phyloP scores from a whole-genome alignment of 1,140 invertebrate genomes.

The Sycophaga agraensis region DNA sequence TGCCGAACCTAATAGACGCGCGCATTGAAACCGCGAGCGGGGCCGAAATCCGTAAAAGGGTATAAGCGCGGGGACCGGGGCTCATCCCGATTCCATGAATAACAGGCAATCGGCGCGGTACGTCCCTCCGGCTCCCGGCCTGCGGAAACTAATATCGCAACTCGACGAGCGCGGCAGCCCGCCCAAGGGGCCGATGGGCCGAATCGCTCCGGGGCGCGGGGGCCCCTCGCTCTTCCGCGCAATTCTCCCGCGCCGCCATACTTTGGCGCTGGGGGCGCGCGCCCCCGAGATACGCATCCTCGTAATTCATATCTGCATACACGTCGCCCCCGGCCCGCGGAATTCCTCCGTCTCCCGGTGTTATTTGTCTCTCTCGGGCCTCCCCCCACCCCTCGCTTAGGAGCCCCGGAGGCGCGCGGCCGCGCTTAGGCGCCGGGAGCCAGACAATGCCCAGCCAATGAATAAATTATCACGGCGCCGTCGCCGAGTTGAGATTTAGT shows the following conservation, averaged over 20 bases:
- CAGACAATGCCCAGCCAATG: conserved; percentile 29
- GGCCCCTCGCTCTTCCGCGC: conserved; percentile 1
- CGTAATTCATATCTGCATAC: conserved; percentile 31
- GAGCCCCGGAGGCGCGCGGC: neutral
- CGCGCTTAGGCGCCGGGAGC: conserved; percentile 5
- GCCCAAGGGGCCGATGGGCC: conserved; percentile 31
- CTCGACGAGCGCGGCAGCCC: conserved; percentile 32
- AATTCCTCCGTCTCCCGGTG: conserved; percentile 8
- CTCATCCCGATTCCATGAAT: conserved; percentile 16
- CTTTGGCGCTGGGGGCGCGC: too few relatives aligned
- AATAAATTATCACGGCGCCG: conserved; percentile 26
- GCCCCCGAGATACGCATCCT: conserved; percentile 25
- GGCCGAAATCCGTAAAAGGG: too few relatives aligned
- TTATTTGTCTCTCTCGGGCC: conserved; percentile 18
- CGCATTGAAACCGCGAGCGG: too few relatives aligned
- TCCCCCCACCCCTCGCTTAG: conserved; percentile 21
- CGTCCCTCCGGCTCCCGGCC: conserved; percentile 28
- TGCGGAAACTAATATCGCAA: conserved; percentile 39
- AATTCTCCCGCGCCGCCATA: neutral
- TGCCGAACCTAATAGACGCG: too few relatives aligned
- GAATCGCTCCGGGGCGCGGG: conserved; percentile 31
- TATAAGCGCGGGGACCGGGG: too few relatives aligned
- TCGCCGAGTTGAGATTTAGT: conserved; percentile 23
- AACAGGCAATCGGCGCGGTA: conserved; percentile 21
- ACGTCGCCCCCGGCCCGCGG: conserved; percentile 5